These are phyloP conservation scores for Eudemis profundana DNA, from an alignment of 2,888 invertebrate genomes.

Conservation along the genomic window DNA sequence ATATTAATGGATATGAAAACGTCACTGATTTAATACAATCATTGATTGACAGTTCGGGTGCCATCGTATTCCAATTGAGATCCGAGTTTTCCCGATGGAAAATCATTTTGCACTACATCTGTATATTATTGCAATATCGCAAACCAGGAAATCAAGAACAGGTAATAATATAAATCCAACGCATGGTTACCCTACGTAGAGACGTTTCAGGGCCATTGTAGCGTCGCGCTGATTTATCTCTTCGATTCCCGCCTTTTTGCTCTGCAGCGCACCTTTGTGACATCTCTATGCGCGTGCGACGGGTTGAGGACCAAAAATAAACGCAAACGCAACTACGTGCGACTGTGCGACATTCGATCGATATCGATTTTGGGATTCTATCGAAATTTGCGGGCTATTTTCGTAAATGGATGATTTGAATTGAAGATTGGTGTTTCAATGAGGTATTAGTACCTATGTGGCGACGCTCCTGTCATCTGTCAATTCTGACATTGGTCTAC, in stretches of 20 bases:
- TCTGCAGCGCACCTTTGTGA: constrained; percentile 33
- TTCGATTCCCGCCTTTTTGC: constrained; percentile 25
- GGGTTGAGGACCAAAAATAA: constrained; percentile 24
- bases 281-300: constrained; percentile 36
- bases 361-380: constrained; percentile 13
- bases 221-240: constrained; percentile 37
- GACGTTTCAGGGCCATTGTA: constrained; percentile 32
- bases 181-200: constrained; percentile 8
- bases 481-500: no score
- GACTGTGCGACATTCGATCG: constrained; percentile 5
- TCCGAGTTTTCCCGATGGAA: no score
- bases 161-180: constrained; percentile 13
- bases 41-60: no score
- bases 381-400: constrained; percentile 14
- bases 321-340: constrained; percentile 3
- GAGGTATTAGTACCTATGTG: no score
- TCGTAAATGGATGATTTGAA: no score
- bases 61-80: no score
- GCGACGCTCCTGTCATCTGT: no score
- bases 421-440: no score
- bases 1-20: no score
- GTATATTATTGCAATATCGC: no score
- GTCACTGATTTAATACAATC: no score
- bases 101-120: no score
- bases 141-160: background rate